Percentiles rank a stretch among this genome's conserved stretches.
phyloP scores from a whole-genome alignment of 1,140 invertebrate species.

The Epicauta chinensis region DNA sequence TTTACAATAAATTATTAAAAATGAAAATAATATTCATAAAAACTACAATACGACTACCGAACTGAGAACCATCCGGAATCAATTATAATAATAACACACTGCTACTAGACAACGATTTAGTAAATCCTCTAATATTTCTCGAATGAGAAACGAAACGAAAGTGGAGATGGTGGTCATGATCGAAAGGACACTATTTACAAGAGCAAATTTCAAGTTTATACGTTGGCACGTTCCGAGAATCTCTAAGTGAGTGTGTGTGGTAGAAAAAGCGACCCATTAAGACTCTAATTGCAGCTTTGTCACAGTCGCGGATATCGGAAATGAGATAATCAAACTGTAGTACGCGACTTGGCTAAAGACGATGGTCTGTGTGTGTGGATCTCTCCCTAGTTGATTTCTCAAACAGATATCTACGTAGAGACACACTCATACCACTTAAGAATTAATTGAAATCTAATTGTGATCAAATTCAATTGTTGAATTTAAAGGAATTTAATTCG shows the following conservation, averaged over 20 bases:
- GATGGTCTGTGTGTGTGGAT: background rate
- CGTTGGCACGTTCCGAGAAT: slow-evolving; percentile 17
- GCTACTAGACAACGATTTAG: slow-evolving; percentile 3
- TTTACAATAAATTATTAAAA: slow-evolving; percentile 44
- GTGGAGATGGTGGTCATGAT: background rate
- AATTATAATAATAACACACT: slow-evolving; percentile 11
- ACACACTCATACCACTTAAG: too few relatives aligned
- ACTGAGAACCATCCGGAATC: slow-evolving; percentile 22
- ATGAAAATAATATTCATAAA: slow-evolving; percentile 43
- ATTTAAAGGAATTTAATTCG: too few relatives aligned
- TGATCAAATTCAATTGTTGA: too few relatives aligned
- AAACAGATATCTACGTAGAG: too few relatives aligned
- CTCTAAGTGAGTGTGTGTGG: slow-evolving; percentile 13
- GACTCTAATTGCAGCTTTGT: slow-evolving; percentile 33
- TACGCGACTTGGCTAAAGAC: slow-evolving; percentile 27
- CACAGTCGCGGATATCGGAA: slow-evolving; percentile 33
- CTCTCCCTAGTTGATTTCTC: background rate
- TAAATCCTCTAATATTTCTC: slow-evolving; percentile 17
- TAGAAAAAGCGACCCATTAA: slow-evolving; percentile 27
- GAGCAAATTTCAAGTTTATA: slow-evolving; percentile 5
- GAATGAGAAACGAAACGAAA: too few relatives aligned
- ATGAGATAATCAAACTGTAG: slow-evolving; percentile 33
- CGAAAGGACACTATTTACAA: slow-evolving; percentile 1
- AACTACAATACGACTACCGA: slow-evolving; percentile 43
- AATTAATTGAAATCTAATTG: background rate